A percentile compares a stretch with the other conserved stretches of the same genome.
Evolutionary conservation across 2,113 vertebrate genomes (phyloP).

Genomic region (Holacanthus passer): DNA sequence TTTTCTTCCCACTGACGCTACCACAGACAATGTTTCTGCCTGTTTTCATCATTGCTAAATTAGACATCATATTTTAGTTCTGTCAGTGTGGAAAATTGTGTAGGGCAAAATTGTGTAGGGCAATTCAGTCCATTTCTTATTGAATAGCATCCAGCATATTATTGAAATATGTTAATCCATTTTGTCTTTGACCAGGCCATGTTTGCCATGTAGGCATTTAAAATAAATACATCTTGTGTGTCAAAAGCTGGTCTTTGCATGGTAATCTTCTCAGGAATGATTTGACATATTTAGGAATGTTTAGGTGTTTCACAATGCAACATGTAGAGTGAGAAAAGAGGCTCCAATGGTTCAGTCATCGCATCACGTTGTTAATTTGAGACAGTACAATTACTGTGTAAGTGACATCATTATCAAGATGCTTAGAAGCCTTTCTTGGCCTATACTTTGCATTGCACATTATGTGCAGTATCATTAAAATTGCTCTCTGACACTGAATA

Average conservation of each 20-base stretch:
- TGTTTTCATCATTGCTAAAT: background rate
- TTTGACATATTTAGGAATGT: background rate
- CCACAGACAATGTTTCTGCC: background rate
- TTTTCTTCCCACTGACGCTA: background rate
- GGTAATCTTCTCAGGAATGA: background rate
- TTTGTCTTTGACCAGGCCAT: background rate
- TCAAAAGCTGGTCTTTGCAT: background rate
- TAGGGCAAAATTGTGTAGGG: background rate
- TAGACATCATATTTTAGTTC: background rate
- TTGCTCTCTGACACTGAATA: no score
- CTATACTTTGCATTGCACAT: no score
- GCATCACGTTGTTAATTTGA: background rate
- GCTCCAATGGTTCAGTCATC: background rate
- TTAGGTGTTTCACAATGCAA: background rate
- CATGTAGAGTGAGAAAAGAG: background rate
- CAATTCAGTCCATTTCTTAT: background rate
- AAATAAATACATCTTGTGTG: background rate
- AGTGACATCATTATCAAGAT: background rate
- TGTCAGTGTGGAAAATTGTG: conserved; percentile 2
- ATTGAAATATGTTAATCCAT: background rate
- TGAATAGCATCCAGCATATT: background rate
- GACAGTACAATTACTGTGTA: background rate
- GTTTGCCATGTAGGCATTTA: background rate
- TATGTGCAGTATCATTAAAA: no score
- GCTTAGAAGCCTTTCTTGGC: background rate